phyloP scores from a whole-genome alignment of 2,888 invertebrate genomes.

The Drosophila percnosoma region DNA sequence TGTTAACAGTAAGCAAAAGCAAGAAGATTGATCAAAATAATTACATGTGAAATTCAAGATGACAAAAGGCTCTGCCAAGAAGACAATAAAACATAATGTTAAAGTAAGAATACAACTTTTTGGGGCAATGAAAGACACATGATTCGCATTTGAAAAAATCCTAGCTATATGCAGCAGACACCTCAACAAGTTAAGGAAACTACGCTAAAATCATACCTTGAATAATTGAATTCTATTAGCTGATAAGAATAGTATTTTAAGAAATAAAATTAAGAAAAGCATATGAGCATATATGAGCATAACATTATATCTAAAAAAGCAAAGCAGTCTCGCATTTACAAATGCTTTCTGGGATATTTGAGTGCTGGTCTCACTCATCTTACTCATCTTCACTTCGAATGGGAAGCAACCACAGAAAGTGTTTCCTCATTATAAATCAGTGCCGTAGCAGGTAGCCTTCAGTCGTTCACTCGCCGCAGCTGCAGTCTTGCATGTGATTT shows the following conservation, averaged over 20 bases:
- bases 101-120: background rate
- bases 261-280: background rate
- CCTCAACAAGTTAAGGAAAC: background rate
- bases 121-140: too few species aligned
- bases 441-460: constrained; percentile 1
- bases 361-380: background rate
- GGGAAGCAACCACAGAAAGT: background rate
- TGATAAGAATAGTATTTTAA: background rate
- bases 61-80: background rate
- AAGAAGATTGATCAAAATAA: background rate
- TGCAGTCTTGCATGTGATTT: constrained; percentile 31
- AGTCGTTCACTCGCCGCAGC: constrained; percentile 15
- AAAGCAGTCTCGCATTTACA: background rate
- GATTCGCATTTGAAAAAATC: background rate
- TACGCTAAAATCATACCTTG: background rate
- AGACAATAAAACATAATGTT: background rate
- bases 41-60: background rate
- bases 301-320: too few species aligned
- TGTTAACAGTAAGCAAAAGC: background rate
- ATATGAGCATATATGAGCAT: too few species aligned
- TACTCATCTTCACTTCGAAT: background rate
- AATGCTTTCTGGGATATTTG: background rate
- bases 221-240: background rate
- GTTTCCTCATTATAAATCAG: background rate
- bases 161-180: background rate